These are phyloP conservation scores for Coptotermes formosanus DNA, from an alignment of 1,140 invertebrate species.

Conservation along the genomic window DNA sequence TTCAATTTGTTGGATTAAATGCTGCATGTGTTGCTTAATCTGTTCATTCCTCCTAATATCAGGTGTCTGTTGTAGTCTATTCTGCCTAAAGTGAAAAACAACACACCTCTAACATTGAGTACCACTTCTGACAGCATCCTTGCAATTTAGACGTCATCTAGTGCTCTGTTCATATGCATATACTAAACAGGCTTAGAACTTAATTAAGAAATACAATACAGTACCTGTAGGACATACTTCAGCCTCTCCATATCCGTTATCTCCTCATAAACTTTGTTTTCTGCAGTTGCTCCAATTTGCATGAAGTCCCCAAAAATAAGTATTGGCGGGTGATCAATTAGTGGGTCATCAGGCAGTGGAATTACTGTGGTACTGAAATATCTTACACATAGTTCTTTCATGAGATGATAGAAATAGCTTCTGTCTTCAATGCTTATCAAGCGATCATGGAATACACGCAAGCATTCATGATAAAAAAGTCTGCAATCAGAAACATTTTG, in stretches of 20 bases:
- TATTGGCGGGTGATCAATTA: conserved; percentile 64
- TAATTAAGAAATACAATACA: not conserved
- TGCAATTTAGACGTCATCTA: too few species aligned
- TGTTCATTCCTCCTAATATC: too few species aligned
- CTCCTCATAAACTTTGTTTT: conserved; percentile 82
- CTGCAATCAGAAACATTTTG: conserved; percentile 48
- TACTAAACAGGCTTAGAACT: too few species aligned
- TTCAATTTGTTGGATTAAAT: too few species aligned
- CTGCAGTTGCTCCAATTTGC: conserved; percentile 66
- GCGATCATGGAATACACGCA: conserved; percentile 88
- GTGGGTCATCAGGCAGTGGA: conserved; percentile 60
- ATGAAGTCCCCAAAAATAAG: conserved; percentile 88
- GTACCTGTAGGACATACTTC: conserved; percentile 63
- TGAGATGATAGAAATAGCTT: conserved; percentile 70
- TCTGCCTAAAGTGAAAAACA: too few species aligned
- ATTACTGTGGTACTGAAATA: conserved; percentile 64
- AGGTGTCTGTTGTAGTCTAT: too few species aligned
- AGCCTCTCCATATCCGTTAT: conserved; percentile 73
- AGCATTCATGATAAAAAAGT: conserved; percentile 86
- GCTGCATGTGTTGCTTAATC: too few species aligned
- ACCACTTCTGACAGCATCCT: too few species aligned
- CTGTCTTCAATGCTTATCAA: conserved; percentile 79
- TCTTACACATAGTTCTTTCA: conserved; percentile 60
- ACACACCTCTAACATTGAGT: too few species aligned
- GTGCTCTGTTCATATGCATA: too few species aligned